Evolutionary conservation across 2,888 invertebrate genomes (phyloP).

Genomic region (Aplocera efformata): DNA sequence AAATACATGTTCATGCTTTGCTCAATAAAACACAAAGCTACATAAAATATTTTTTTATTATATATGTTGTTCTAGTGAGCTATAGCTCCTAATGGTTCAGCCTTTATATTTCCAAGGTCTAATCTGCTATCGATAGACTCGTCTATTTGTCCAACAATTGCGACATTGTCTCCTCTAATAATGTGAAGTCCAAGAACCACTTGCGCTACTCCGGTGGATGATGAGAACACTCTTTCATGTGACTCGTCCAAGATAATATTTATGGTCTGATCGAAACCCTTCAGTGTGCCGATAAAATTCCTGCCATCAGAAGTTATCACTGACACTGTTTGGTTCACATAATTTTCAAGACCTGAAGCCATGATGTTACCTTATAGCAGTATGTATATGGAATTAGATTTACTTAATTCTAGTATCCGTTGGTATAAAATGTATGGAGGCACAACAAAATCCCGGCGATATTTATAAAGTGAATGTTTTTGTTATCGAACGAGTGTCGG

Average conservation of each 20-base stretch:
- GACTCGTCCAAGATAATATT: constrained; percentile 99
- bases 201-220: constrained; percentile 89
- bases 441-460: no score
- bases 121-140: constrained; percentile 90
- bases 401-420: no score
- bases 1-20: not conserved
- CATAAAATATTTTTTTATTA: constrained; percentile 44
- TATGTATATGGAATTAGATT: no score
- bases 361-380: constrained; percentile 56
- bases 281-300: constrained; percentile 97
- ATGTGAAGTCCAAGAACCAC: constrained; percentile 98
- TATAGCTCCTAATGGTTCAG: constrained; percentile 91
- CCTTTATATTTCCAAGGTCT: constrained; percentile 89
- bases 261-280: constrained; percentile 99
- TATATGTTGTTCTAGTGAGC: constrained; percentile 80
- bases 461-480: no score
- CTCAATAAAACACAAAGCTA: constrained; percentile 4
- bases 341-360: constrained; percentile 92
- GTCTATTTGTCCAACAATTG: constrained; percentile 91
- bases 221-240: constrained; percentile 98
- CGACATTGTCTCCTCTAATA: constrained; percentile 98
- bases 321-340: constrained; percentile 94
- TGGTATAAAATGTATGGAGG: no score
- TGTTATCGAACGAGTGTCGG: no score
- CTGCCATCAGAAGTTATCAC: constrained; percentile 98